Evolutionary conservation across 2,797 vertebrate genomes (phyloP).

Genomic region (Ceryle rudis): DNA sequence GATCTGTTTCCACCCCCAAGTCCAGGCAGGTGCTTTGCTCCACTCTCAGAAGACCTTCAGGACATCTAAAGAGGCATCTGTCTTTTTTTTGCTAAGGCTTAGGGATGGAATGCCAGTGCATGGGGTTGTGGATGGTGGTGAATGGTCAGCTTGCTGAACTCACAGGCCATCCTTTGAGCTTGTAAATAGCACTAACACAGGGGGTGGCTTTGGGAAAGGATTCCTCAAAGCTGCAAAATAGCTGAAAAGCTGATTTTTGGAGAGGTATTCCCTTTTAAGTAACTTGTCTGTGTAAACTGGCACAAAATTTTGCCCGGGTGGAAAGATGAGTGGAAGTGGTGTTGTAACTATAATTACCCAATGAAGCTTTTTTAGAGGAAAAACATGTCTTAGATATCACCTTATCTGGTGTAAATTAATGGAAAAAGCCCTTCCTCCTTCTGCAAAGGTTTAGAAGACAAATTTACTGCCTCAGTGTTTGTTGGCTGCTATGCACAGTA

Average conservation of each 20-base stretch:
- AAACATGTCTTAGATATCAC: not conserved
- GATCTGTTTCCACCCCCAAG: not conserved
- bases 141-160: accelerated
- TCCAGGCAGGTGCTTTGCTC: not conserved
- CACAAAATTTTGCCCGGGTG: not conserved
- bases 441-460: not conserved
- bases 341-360: not conserved
- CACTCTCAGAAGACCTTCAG: not conserved
- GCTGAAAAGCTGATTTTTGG: not conserved
- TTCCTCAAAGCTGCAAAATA: not conserved
- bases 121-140: not conserved
- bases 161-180: not conserved
- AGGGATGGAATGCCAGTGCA: accelerated
- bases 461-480: not conserved
- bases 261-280: not conserved
- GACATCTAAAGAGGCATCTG: not conserved
- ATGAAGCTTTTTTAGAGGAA: slow-evolving; percentile 4
- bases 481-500: not conserved
- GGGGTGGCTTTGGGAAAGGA: not conserved
- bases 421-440: accelerated
- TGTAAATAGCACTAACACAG: not conserved
- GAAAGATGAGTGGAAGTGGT: not conserved
- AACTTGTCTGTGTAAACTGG: not conserved
- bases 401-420: not conserved
- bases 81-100: not conserved